phyloP scores from a whole-genome alignment of 2,113 vertebrate genomes.

The Brachyhypopomus gauderio region DNA sequence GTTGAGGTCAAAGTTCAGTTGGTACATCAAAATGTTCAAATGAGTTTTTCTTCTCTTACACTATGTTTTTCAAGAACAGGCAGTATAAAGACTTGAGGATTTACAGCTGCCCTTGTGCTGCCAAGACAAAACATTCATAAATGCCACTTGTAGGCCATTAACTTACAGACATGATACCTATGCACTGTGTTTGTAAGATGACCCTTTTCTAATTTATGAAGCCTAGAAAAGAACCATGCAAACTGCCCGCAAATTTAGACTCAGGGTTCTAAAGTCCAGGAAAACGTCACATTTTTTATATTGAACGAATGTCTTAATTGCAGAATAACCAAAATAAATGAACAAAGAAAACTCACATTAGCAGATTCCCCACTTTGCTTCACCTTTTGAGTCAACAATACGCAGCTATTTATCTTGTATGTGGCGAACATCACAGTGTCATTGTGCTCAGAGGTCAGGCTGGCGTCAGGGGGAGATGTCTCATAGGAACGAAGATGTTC shows the following conservation, averaged over 20 bases:
- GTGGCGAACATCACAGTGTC: slow-evolving; percentile 40
- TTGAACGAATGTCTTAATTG: neutral
- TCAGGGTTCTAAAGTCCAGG: neutral
- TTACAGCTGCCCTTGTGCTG: neutral
- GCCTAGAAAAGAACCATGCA: neutral
- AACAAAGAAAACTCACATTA: neutral
- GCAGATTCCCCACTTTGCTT: neutral
- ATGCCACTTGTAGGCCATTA: neutral
- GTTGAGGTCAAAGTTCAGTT: neutral
- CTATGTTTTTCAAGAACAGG: neutral
- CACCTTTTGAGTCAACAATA: slow-evolving; percentile 51
- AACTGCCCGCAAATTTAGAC: neutral
- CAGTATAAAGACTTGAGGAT: neutral
- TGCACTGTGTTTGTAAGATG: neutral
- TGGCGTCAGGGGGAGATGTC: slow-evolving; percentile 26
- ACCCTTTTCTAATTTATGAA: neutral
- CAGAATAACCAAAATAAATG: neutral
- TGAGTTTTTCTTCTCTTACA: slow-evolving; percentile 52
- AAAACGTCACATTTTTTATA: neutral
- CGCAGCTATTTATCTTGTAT: slow-evolving; percentile 35
- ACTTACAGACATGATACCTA: neutral
- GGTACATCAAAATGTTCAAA: slow-evolving; percentile 36
- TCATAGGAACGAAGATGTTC: slow-evolving; percentile 49
- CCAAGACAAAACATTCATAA: neutral
- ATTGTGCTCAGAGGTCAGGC: slow-evolving; percentile 24